These are phyloP conservation scores for Horisme vitalbata DNA, from an alignment of 2,888 invertebrate species.

Conservation along the genomic window DNA sequence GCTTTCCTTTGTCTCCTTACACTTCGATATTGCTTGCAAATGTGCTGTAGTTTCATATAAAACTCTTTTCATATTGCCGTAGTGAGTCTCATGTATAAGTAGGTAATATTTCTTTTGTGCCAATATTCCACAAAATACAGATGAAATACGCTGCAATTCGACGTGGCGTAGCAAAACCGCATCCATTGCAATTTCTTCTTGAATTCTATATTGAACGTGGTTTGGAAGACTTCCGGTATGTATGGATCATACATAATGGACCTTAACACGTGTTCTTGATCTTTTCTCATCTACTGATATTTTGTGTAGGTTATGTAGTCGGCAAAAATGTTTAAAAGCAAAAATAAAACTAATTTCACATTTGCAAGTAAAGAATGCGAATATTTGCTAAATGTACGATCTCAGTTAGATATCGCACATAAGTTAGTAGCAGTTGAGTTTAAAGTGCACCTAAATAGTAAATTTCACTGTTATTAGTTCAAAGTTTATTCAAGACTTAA, in stretches of 20 bases:
- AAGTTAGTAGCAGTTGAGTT: too few relatives aligned
- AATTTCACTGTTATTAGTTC: too few relatives aligned
- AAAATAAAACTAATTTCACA: too few relatives aligned
- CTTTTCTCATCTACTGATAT: not conserved
- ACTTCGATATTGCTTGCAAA: not conserved
- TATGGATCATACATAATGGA: conserved; percentile 44
- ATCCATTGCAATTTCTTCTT: conserved; percentile 57
- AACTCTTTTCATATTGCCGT: not conserved
- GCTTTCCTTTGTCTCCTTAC: not conserved
- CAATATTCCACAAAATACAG: conserved; percentile 54
- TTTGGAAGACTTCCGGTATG: conserved; percentile 47
- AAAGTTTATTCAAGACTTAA: too few relatives aligned
- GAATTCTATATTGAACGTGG: conserved; percentile 44
- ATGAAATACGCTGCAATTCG: conserved; percentile 55
- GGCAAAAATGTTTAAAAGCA: too few relatives aligned
- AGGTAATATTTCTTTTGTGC: not conserved
- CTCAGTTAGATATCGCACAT: too few relatives aligned
- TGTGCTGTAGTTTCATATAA: not conserved
- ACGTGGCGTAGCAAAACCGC: conserved; percentile 55
- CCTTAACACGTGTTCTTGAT: conserved; percentile 43
- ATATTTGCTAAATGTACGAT: too few relatives aligned
- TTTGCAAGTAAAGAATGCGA: too few relatives aligned
- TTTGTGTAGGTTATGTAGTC: too few relatives aligned
- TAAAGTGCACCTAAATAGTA: too few relatives aligned
- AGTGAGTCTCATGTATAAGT: not conserved